Conservation (phyloP, 2,797 vertebrate species). For the Melanogrammus aeglefinus region DNA sequence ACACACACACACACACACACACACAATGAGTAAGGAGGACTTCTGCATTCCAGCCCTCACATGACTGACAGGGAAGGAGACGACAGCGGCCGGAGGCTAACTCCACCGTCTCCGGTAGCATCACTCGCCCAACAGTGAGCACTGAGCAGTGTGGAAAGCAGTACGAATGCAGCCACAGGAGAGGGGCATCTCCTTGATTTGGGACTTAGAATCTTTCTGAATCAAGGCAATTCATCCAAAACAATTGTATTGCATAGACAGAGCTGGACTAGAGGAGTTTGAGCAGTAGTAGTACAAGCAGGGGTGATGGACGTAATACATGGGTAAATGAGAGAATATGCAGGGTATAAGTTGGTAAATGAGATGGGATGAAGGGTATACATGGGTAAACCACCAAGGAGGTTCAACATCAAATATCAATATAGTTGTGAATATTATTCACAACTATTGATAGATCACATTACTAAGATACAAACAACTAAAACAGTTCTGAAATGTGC, state of each 20-base stretch:
- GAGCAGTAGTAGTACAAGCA: too few relatives aligned
- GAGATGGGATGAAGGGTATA: too few relatives aligned
- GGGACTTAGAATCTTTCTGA: not conserved
- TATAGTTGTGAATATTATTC: not conserved
- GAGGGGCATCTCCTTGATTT: not conserved
- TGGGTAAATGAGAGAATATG: too few relatives aligned
- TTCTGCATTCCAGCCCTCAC: conserved; percentile 64
- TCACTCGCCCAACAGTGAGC: conserved; percentile 2
- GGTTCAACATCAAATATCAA: not conserved
- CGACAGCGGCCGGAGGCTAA: not conserved
- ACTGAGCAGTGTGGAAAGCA: not conserved
- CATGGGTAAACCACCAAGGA: not conserved
- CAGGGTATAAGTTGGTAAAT: too few relatives aligned
- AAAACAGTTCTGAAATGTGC: too few relatives aligned
- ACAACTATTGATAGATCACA: not conserved
- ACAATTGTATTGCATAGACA: not conserved
- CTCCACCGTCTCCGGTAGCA: conserved; percentile 14
- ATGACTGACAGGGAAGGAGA: conserved; percentile 42
- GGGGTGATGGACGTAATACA: too few relatives aligned
- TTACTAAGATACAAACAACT: too few relatives aligned
- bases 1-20: conserved; percentile 29
- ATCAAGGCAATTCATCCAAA: not conserved
- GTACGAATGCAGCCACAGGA: not conserved
- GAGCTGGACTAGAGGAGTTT: not conserved
- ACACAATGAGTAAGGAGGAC: conserved; percentile 20